Percentiles rank a stretch among this genome's conserved stretches.
Evolutionary conservation across 2,888 invertebrate species (phyloP).

Genomic region (Lepidochrysops patricia): DNA sequence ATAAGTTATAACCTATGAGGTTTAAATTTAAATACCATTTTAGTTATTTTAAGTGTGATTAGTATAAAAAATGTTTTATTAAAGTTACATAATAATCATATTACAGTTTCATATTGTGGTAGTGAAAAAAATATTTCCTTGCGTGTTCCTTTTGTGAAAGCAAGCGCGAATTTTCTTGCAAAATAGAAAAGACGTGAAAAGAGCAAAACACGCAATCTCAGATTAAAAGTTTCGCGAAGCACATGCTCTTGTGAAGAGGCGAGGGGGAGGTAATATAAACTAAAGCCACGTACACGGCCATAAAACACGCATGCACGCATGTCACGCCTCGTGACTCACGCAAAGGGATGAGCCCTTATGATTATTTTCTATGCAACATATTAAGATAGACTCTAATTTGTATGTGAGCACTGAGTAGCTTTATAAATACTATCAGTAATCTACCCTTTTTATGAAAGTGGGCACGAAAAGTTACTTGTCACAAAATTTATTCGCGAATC

Average conservation of each 20-base stretch:
- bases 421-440: too few species aligned
- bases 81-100: background rate
- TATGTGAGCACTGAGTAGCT: too few species aligned
- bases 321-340: constrained; percentile 24
- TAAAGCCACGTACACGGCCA: constrained; percentile 20
- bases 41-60: background rate
- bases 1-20: too few species aligned
- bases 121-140: background rate
- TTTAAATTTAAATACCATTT: too few species aligned
- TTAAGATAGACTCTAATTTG: too few species aligned
- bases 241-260: constrained; percentile 1
- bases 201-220: constrained; percentile 7
- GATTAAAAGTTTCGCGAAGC: constrained; percentile 12
- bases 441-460: too few species aligned
- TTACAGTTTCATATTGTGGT: background rate
- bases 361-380: too few species aligned
- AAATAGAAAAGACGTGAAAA: constrained; percentile 15
- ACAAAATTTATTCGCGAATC: too few species aligned
- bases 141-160: background rate
- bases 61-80: background rate
- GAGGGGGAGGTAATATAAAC: constrained; percentile 8
- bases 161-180: background rate
- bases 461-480: too few species aligned
- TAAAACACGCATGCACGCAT: constrained; percentile 27
- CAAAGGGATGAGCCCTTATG: too few species aligned